These are phyloP conservation scores for Champsocephalus esox DNA, from an alignment of 2,797 vertebrate genomes.

Conservation along the genomic window DNA sequence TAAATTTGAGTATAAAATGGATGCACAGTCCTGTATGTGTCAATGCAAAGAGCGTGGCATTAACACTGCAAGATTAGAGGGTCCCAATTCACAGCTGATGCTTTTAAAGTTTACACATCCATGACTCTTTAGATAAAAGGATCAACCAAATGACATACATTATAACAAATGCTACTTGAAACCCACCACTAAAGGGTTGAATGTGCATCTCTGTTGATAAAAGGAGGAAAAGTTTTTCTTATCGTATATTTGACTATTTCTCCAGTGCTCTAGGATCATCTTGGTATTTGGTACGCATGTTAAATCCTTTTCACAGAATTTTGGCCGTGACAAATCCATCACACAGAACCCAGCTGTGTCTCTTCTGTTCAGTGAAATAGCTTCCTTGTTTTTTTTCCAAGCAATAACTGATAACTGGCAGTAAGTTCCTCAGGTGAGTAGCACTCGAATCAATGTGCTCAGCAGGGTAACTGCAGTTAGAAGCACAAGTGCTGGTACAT, in stretches of 20 bases:
- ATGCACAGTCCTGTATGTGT: slow-evolving; percentile 35
- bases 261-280: slow-evolving; percentile 2
- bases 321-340: slow-evolving; percentile 19
- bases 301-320: slow-evolving; percentile 11
- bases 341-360: slow-evolving; percentile 7
- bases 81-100: slow-evolving; percentile 6
- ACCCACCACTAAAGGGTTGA: slow-evolving; percentile 1
- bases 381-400: slow-evolving; percentile 39
- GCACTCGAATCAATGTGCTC: slow-evolving; percentile 54
- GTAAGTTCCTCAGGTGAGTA: slow-evolving; percentile 30
- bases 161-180: slow-evolving; percentile 38
- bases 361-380: slow-evolving; percentile 28
- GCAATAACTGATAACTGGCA: slow-evolving; percentile 28
- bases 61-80: slow-evolving; percentile 27
- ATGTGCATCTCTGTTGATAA: background rate
- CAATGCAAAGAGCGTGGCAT: slow-evolving; percentile 33
- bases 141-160: slow-evolving; percentile 49
- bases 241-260: slow-evolving; percentile 10
- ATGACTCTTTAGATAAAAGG: slow-evolving; percentile 44
- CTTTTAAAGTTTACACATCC: slow-evolving; percentile 40
- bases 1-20: slow-evolving; percentile 20
- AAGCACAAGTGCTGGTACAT: background rate
- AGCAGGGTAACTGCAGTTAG: slow-evolving; percentile 32
- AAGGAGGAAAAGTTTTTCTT: slow-evolving; percentile 9
- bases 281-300: background rate